phyloP scores from a whole-genome alignment of 1,140 invertebrate genomes.

The Anagrus nilaparvatae region DNA sequence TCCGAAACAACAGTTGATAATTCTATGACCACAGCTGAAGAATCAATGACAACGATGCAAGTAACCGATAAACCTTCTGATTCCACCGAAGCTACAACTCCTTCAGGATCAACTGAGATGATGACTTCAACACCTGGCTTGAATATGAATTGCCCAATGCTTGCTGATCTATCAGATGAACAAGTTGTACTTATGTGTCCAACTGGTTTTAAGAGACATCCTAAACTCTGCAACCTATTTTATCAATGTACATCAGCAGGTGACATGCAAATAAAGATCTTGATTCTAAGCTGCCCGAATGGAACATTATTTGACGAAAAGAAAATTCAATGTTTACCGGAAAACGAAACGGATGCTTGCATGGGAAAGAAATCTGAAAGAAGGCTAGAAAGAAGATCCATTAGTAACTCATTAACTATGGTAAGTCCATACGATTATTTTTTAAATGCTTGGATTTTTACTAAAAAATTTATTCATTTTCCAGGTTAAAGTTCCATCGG shows the following conservation, averaged over 20 bases:
- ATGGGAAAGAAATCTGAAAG: constrained; percentile 25
- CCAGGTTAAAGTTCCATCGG: constrained; percentile 50
- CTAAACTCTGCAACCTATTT: constrained; percentile 72
- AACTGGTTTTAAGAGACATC: constrained; percentile 70
- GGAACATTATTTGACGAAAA: constrained; percentile 65
- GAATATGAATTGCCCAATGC: constrained; percentile 19
- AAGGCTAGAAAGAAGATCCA: not conserved
- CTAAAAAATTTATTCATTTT: constrained; percentile 28
- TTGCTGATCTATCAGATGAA: constrained; percentile 43
- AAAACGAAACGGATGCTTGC: constrained; percentile 47
- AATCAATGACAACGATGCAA: constrained; percentile 13
- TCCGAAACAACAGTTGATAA: constrained; percentile 15
- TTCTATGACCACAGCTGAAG: not conserved
- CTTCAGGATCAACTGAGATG: not conserved
- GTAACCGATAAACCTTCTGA: constrained; percentile 6
- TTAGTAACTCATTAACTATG: not conserved
- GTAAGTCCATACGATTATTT: constrained; percentile 8
- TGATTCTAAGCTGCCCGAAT: constrained; percentile 63
- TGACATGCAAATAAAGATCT: constrained; percentile 58
- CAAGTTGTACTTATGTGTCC: constrained; percentile 66
- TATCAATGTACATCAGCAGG: constrained; percentile 65
- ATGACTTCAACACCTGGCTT: constrained; percentile 5
- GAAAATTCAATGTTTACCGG: constrained; percentile 57
- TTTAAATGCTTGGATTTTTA: constrained; percentile 4
- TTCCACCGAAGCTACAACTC: constrained; percentile 14